Percentiles rank a stretch among this genome's conserved stretches.
These are phyloP conservation scores for Chiloscyllium punctatum DNA, from an alignment of 2,797 vertebrate species.

Conservation along the genomic window DNA sequence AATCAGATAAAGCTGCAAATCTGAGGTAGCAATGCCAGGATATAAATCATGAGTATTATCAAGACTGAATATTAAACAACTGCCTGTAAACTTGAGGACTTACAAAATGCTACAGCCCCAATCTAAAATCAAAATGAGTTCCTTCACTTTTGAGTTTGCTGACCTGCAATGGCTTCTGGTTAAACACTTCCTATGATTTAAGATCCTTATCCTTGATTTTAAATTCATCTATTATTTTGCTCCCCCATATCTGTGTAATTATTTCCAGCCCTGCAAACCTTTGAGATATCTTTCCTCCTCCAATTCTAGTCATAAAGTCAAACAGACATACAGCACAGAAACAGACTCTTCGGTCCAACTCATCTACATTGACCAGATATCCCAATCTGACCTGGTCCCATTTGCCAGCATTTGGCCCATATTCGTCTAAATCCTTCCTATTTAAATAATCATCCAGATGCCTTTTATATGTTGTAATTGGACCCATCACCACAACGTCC, in stretches of 20 bases:
- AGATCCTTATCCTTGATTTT: neutral
- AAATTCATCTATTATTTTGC: neutral
- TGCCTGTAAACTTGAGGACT: neutral
- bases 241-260: neutral
- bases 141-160: neutral
- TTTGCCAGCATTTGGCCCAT: too few relatives aligned
- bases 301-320: neutral
- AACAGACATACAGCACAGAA: too few relatives aligned
- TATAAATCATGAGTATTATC: neutral
- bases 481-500: too few relatives aligned
- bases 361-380: too few relatives aligned
- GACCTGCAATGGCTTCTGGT: neutral
- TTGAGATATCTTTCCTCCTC: neutral
- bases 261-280: neutral
- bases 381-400: too few relatives aligned
- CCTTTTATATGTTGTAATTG: too few relatives aligned
- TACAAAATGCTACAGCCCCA: neutral
- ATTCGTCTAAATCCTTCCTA: too few relatives aligned
- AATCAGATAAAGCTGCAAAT: neutral
- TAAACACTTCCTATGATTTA: neutral
- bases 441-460: too few relatives aligned
- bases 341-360: too few relatives aligned
- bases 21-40: neutral
- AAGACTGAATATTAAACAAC: neutral
- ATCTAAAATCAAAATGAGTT: neutral